Evolutionary conservation across 2,797 vertebrate genomes (phyloP).

Genomic region (Neosilurus hyrtlii): DNA sequence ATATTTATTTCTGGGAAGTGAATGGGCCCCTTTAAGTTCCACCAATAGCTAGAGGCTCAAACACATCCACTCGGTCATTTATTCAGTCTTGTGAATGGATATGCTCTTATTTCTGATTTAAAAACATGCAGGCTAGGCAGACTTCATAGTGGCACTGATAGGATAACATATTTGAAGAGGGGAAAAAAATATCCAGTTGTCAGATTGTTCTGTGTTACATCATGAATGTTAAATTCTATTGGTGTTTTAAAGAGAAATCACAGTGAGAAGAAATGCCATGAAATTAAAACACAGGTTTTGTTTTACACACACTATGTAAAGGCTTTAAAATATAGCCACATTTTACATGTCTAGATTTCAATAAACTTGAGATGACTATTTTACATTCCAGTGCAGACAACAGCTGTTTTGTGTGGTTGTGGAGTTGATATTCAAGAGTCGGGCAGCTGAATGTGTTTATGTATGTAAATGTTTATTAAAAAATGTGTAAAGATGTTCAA

Average conservation of each 20-base stretch:
- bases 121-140: constrained; percentile 26
- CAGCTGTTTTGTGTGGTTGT: constrained; percentile 10
- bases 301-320: constrained; percentile 17
- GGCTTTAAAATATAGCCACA: constrained; percentile 7
- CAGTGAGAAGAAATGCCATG: constrained; percentile 43
- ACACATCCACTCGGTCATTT: constrained; percentile 6
- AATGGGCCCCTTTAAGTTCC: neutral
- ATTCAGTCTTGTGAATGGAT: constrained; percentile 13
- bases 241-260: constrained; percentile 43
- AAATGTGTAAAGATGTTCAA: neutral
- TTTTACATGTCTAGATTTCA: constrained; percentile 12
- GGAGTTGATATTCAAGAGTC: constrained; percentile 8
- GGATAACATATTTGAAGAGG: neutral
- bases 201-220: constrained; percentile 44
- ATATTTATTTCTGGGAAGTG: too few species aligned
- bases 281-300: constrained; percentile 31
- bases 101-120: constrained; percentile 29
- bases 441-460: constrained; percentile 19
- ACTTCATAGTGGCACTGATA: constrained; percentile 17
- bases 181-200: constrained; percentile 23
- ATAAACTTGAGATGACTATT: constrained; percentile 11
- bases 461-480: constrained; percentile 12
- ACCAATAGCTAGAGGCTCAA: constrained; percentile 2
- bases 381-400: constrained; percentile 25
- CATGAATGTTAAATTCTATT: constrained; percentile 47